Evolutionary conservation across 2,113 vertebrate species (phyloP), one percentile per base, ranked within the genome.

Genomic region (Acanthisitta chloris): DNA sequence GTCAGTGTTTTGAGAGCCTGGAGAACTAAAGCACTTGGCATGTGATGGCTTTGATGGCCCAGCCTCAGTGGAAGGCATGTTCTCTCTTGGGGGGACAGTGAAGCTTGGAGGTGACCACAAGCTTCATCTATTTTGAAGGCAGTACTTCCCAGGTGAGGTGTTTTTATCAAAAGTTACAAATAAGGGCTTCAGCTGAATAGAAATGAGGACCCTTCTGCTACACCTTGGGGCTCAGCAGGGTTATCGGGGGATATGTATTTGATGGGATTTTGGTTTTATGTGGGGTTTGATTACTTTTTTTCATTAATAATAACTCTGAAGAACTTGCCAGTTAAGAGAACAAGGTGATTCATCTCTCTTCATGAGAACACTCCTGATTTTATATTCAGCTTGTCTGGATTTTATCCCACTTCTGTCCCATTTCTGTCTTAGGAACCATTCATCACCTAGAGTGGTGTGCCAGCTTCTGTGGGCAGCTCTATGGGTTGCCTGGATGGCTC

Each of bases 1-100:
- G 17, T 25, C 6, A n/a, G 23, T 66, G 5, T 71, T 90, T 78
- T 66, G 28, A 24, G 19, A 40, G 46, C 17, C 15, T 36, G 9
- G 21, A 71, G 42, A 33, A 40, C 8, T 25, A 54, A 25, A 82
- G 29, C 8, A 9, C 14, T 61, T 24, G 33, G 33, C 0, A 1
- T 40, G 78, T 40, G 24, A 21, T 71, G 34, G 29, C 55, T 79
- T 52, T 81, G 46, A 0, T 80, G 40, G 55, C 19, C 21, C 43
- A 6, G 4, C 5, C 13, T 46, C 4, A 15, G 2, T 46, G 54
- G 45, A 86, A 69, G 40, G 24, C 2, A 0, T 0, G 0, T 55
- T 64, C 12, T 26, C 3, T 66, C 6, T 62, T 16, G 8, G 28
- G 5, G 10, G 31, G 48, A 31, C n/a, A n/a, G 29, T 55, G 57